Percentiles rank a stretch among this genome's conserved stretches.
Evolutionary conservation across 2,113 vertebrate genomes (phyloP).

Genomic region (Sphyrna mokarran): DNA sequence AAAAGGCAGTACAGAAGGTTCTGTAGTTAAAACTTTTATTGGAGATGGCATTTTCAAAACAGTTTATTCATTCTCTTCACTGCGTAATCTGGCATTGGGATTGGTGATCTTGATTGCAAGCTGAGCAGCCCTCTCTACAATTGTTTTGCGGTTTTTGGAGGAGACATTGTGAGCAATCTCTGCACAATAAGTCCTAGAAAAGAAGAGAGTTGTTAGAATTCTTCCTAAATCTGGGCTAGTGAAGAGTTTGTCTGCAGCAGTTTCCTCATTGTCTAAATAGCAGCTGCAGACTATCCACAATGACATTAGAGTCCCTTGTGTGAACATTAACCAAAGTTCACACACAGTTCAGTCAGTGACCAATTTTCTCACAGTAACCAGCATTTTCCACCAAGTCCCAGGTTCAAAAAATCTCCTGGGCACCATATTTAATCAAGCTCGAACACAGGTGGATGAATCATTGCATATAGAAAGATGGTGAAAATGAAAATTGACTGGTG

Average conservation of each 20-base stretch:
- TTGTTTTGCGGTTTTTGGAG: conserved; percentile 94
- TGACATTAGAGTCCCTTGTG: neutral
- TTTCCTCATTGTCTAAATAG: neutral
- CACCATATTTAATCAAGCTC: neutral
- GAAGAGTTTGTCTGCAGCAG: neutral
- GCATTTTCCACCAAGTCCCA: neutral
- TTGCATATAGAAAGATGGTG: neutral
- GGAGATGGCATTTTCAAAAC: conserved; percentile 43
- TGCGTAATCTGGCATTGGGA: conserved; percentile 93
- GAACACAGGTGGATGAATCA: neutral
- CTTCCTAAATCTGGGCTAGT: neutral
- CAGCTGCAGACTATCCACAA: neutral
- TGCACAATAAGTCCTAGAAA: conserved; percentile 79
- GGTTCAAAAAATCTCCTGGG: neutral
- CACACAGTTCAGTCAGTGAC: neutral
- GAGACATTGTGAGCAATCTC: conserved; percentile 98
- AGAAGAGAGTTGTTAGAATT: neutral
- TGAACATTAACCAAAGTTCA: neutral
- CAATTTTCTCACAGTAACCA: neutral
- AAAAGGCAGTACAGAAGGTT: neutral
- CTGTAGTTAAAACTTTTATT: conserved; percentile 57
- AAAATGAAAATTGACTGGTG: neutral
- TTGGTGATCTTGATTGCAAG: conserved; percentile 96
- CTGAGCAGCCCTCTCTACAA: conserved; percentile 93
- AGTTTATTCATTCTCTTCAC: conserved; percentile 90